Conservation (phyloP, 2,888 invertebrate species). For the Bombyx huttoni region DNA sequence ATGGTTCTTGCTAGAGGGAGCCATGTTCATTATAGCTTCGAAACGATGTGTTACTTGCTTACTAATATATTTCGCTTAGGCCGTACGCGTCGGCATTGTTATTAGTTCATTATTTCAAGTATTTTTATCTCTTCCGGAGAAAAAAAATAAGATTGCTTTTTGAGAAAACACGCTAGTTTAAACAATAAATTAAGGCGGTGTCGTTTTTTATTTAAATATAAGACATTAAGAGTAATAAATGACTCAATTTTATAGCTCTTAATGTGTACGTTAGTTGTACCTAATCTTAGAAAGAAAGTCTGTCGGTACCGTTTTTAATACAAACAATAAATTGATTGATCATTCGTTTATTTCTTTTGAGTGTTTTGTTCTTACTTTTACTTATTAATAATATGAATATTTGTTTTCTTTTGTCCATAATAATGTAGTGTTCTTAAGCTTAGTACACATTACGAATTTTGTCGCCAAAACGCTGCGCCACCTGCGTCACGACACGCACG, state of each 20-base stretch:
- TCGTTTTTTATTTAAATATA: conserved; percentile 22
- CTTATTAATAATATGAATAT: too few relatives aligned
- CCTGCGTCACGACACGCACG: conserved; percentile 21
- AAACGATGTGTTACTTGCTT: conserved; percentile 68
- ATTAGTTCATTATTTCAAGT: conserved; percentile 61
- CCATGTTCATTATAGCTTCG: conserved; percentile 69
- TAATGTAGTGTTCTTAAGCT: conserved; percentile 6
- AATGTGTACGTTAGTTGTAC: conserved; percentile 6
- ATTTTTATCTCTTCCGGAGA: conserved; percentile 61
- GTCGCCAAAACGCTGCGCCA: conserved; percentile 6
- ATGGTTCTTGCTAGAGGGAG: conserved; percentile 59
- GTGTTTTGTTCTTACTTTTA: too few relatives aligned
- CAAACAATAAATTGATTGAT: conserved; percentile 7
- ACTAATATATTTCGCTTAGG: conserved; percentile 64
- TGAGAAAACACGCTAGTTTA: conserved; percentile 23
- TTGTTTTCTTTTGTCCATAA: background rate
- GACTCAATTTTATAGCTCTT: conserved; percentile 23
- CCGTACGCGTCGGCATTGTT: conserved; percentile 39
- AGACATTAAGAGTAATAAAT: conserved; percentile 28
- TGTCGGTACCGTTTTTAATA: conserved; percentile 1
- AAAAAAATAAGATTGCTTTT: conserved; percentile 49
- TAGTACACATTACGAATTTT: background rate
- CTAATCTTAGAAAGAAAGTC: conserved; percentile 1
- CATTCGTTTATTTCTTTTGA: background rate
- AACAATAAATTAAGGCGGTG: conserved; percentile 24